A percentile compares a stretch with the other conserved stretches of the same genome.
Conservation (phyloP, 2,113 vertebrate genomes). For the Cromileptes altivelis region DNA sequence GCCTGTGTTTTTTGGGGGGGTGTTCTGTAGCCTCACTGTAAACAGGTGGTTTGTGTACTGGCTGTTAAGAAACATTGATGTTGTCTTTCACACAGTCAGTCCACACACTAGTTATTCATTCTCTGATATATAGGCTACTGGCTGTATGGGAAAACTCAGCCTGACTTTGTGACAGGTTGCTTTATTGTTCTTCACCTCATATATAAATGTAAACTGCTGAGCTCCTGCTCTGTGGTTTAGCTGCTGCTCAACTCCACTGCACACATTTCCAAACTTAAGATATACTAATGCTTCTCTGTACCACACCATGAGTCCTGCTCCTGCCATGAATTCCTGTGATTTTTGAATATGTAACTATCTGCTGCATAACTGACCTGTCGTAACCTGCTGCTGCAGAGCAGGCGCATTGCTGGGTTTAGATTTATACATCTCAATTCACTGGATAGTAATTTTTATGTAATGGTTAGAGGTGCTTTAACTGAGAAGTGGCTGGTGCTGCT, state of each 20-base stretch:
- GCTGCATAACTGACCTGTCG: not conserved
- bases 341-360: not conserved
- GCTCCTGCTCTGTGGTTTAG: constrained; percentile 23
- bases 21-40: not conserved
- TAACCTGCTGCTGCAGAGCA: not conserved
- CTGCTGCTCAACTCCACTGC: constrained; percentile 10
- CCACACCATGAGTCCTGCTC: not conserved
- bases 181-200: constrained; percentile 35
- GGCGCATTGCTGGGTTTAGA: not conserved
- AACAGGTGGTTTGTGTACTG: constrained; percentile 1
- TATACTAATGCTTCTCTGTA: not conserved
- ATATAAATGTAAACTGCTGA: constrained; percentile 23
- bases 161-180: constrained; percentile 7
- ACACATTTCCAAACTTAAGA: too few species aligned
- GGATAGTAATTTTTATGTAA: not conserved
- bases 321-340: not conserved
- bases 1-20: not conserved
- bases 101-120: not conserved
- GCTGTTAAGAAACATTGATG: not conserved
- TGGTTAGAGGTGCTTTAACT: not conserved
- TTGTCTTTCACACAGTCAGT: not conserved
- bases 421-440: not conserved
- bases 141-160: not conserved
- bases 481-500: not conserved
- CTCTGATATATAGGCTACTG: not conserved